Percentiles rank a stretch among this genome's conserved stretches.
phyloP scores from a whole-genome alignment of 2,888 invertebrate species.

The Agrotis exclamationis region DNA sequence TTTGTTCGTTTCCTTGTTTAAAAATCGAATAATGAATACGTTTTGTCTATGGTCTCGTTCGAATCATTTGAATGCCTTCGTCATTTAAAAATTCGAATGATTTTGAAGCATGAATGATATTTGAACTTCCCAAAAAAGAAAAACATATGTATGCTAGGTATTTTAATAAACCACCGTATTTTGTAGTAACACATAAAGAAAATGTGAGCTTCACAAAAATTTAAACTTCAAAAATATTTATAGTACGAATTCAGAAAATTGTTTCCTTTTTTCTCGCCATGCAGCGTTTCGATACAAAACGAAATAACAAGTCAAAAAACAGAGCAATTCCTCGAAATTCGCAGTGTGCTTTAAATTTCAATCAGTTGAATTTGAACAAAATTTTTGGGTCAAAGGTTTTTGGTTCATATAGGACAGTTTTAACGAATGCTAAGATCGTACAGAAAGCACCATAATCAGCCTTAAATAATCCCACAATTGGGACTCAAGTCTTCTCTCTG shows the following conservation, averaged over 20 bases:
- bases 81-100: neutral
- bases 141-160: too few relatives aligned
- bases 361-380: slow-evolving; percentile 28
- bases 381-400: slow-evolving; percentile 29
- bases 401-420: slow-evolving; percentile 26
- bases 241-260: neutral
- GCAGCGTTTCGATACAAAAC: slow-evolving; percentile 14
- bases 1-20: neutral
- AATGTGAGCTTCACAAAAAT: neutral
- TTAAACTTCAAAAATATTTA: slow-evolving; percentile 14
- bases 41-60: neutral
- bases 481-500: neutral
- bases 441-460: too few relatives aligned
- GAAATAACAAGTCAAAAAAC: slow-evolving; percentile 26
- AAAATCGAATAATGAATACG: neutral
- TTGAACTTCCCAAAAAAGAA: neutral
- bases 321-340: slow-evolving; percentile 25
- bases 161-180: too few relatives aligned
- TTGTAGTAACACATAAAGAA: too few relatives aligned
- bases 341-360: slow-evolving; percentile 31
- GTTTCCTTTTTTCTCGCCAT: neutral
- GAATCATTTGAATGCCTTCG: neutral
- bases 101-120: neutral
- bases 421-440: slow-evolving; percentile 25
- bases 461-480: neutral